These are phyloP conservation scores for Petrosia ficiformis DNA, from an alignment of 37 sponge, comb jelly and placozoan species.

Conservation along the genomic window DNA sequence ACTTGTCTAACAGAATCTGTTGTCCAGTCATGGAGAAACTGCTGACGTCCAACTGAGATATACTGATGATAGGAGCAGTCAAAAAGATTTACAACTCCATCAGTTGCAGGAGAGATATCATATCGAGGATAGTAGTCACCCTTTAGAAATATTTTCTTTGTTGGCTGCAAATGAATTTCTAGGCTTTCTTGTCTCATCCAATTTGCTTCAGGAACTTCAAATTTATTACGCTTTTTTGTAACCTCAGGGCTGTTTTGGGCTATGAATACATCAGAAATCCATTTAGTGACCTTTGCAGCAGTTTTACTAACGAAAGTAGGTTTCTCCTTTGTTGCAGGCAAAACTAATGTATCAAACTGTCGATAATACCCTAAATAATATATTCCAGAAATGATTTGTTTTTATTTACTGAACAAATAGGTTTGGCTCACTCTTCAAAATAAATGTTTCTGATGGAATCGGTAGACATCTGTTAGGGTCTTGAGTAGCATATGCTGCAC, in stretches of 20 bases:
- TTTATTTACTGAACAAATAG: not conserved
- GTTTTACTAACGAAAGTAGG: not conserved
- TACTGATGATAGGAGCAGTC: not conserved
- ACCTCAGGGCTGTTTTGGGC: no score
- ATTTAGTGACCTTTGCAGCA: not conserved
- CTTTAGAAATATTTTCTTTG: not conserved
- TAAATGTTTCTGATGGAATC: not conserved
- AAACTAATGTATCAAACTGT: constrained; percentile 53
- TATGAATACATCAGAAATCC: no score
- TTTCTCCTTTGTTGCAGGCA: constrained; percentile 12
- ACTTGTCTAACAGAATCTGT: not conserved
- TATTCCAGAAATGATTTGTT: not conserved
- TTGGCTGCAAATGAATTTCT: not conserved
- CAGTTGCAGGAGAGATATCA: not conserved
- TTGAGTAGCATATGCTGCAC: not conserved
- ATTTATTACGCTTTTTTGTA: not conserved
- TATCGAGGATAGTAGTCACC: not conserved
- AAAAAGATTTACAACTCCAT: not conserved
- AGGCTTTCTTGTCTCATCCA: not conserved
- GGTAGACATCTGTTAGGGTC: not conserved
- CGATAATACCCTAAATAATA: not conserved
- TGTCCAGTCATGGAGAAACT: not conserved
- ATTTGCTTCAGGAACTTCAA: not conserved
- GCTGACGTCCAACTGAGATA: no score
- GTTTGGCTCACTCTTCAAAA: not conserved